These are phyloP conservation scores for Plectropomus leopardus DNA, from an alignment of 2,113 vertebrate species.

Conservation along the genomic window DNA sequence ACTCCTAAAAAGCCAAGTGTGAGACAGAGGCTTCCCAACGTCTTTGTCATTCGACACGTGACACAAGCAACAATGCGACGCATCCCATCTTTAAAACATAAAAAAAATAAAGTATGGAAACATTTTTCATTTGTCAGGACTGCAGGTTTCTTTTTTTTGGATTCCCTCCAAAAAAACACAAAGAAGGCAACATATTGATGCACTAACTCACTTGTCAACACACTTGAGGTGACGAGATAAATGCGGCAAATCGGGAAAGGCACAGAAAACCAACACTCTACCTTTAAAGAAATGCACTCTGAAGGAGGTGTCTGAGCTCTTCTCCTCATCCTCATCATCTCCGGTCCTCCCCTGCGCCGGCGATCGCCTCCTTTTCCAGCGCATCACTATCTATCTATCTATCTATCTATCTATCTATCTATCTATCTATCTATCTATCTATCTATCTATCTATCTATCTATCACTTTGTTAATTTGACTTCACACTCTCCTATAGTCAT, in stretches of 20 bases:
- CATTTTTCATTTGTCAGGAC: not conserved
- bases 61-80: too few relatives aligned
- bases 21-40: too few relatives aligned
- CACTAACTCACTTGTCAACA: not conserved
- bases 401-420: not conserved
- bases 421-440: not conserved
- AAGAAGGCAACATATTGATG: not conserved
- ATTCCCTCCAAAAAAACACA: not conserved
- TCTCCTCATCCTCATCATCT: constrained; percentile 58
- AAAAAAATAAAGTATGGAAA: too few relatives aligned
- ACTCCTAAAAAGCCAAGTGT: too few relatives aligned
- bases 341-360: constrained; percentile 67
- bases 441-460: not conserved
- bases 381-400: constrained; percentile 51
- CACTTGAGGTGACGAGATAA: not conserved
- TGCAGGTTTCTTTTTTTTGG: not conserved
- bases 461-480: not conserved
- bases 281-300: constrained; percentile 77
- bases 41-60: too few relatives aligned
- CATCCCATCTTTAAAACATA: too few relatives aligned
- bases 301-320: constrained; percentile 53
- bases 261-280: constrained; percentile 34
- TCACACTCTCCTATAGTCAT: not conserved
- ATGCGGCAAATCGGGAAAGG: constrained; percentile 1
- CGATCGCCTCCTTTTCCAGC: constrained; percentile 77